A percentile compares a stretch with the other conserved stretches of the same genome.
These are phyloP conservation scores for Eudemis profundana DNA, from an alignment of 2,888 invertebrate species.

Conservation along the genomic window DNA sequence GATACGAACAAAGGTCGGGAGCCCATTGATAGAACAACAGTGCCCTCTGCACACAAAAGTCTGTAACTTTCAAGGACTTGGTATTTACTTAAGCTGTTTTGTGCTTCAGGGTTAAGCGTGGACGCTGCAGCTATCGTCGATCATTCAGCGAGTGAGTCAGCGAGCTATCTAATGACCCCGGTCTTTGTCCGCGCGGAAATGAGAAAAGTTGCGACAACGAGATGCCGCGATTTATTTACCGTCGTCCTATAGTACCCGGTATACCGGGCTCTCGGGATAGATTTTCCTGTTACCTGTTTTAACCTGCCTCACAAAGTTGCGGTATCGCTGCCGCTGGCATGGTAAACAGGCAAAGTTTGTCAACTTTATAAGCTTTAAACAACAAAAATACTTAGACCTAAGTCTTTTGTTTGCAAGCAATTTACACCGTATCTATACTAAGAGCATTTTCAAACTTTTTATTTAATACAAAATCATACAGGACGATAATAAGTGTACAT, in stretches of 20 bases:
- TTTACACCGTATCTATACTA: neutral
- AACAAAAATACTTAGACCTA: neutral
- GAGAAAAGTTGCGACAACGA: slow-evolving; percentile 53
- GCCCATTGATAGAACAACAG: slow-evolving; percentile 18
- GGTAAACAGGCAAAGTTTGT: slow-evolving; percentile 14
- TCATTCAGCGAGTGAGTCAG: slow-evolving; percentile 25
- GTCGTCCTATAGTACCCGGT: slow-evolving; percentile 17
- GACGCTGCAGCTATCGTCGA: slow-evolving; percentile 18
- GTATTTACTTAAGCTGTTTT: neutral
- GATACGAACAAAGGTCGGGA: slow-evolving; percentile 15
- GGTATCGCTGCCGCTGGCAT: slow-evolving; percentile 13
- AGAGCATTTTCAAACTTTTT: neutral
- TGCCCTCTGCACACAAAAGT: neutral
- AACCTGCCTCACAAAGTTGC: slow-evolving; percentile 17
- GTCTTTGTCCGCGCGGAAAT: slow-evolving; percentile 49
- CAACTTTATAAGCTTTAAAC: slow-evolving; percentile 7
- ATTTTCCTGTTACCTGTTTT: slow-evolving; percentile 33
- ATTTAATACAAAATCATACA: no score
- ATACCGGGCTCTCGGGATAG: slow-evolving; percentile 21
- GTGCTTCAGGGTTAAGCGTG: neutral
- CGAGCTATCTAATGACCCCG: slow-evolving; percentile 39
- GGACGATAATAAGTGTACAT: no score
- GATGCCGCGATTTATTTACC: slow-evolving; percentile 27
- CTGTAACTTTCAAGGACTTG: neutral
- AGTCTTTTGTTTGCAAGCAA: neutral